Base-by-base conservation (phyloP, 2,113 vertebrate species). In the Phalacrocorax aristotelis region DNA sequence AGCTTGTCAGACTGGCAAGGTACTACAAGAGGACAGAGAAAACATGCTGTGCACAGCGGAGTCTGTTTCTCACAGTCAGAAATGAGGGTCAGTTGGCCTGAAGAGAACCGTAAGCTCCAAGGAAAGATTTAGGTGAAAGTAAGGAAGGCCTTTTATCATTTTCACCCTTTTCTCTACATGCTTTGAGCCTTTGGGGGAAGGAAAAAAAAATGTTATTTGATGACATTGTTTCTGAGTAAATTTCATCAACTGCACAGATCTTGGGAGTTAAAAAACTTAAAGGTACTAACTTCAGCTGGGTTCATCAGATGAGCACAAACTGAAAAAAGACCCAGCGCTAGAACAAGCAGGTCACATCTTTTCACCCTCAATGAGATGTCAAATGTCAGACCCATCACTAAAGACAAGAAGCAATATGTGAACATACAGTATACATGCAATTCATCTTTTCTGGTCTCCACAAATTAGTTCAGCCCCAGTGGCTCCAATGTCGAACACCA, bases 181-280 rank as follows among this genome's bases (percentile, higher is more conserved):
- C 66, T 83, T 86, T 80, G 44, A 93, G 85, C 57, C 69, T 87
- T 14, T 38, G 10, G 70, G 46, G 36, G 8, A 65, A n/a, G 5
- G 8, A 10, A n/a, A 10, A 30, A 9, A 9, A 34, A 30, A 26
- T 12, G 25, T 51, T 60, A 34, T 92, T 92, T 83, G 79, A 95
- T 90, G 62, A 83, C 44, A 62, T 30, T 74, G 34, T 38, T 96
- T 92, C 83, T 70, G 86, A 86, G 71, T 86, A 38, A 78, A 54
- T 87, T 91, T 92, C 84, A 92, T 89, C 69, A 96, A 27, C 77
- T 42, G 61, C 70, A 71, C 52, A 38, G 61, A 48, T 72, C 38
- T 75, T 71, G n/a, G 76, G 60, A 91, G 69, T 86, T 54, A 65
- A 89, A 89, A 54, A 86, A 81, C 69, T 46, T 66, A n/a, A 21